Evolutionary conservation across 1,140 invertebrate species (phyloP).

Genomic region (Oryzaephilus surinamensis): DNA sequence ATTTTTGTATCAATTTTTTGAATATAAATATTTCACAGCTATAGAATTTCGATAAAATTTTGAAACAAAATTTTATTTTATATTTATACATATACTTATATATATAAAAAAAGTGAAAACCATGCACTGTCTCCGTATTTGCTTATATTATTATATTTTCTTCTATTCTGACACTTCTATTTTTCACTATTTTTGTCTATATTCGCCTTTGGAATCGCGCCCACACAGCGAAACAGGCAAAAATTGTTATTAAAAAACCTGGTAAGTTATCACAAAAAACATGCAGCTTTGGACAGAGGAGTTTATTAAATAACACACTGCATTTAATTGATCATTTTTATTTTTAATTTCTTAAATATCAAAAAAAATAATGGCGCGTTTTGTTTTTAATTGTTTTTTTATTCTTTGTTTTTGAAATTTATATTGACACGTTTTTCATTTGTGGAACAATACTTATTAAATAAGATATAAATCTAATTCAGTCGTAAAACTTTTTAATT

Average conservation of each 20-base stretch:
- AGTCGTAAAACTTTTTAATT: no score
- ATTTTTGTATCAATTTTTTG: no score
- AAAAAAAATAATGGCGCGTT: slow-evolving; percentile 11
- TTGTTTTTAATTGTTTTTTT: no score
- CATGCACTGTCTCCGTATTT: slow-evolving; percentile 36
- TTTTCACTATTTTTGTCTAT: slow-evolving; percentile 39
- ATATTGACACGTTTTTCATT: slow-evolving; percentile 20
- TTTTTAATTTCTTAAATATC: no score
- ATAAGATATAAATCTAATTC: no score
- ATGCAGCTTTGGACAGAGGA: slow-evolving; percentile 36
- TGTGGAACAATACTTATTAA: slow-evolving; percentile 23
- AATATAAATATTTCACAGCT: no score
- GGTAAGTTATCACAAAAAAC: slow-evolving; percentile 37
- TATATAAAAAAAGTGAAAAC: no score
- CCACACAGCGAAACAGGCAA: slow-evolving; percentile 39
- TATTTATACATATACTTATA: no score
- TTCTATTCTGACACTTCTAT: slow-evolving; percentile 40
- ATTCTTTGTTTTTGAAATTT: no score
- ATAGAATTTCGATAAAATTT: no score
- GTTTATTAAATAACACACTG: slow-evolving; percentile 37
- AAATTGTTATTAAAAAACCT: slow-evolving; percentile 38
- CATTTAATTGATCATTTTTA: slow-evolving; percentile 25
- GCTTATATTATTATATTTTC: slow-evolving; percentile 37
- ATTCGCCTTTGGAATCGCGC: slow-evolving; percentile 37
- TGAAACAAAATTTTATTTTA: no score